These are phyloP conservation scores for Butorides virescens DNA, from an alignment of 2,113 vertebrate genomes.

Conservation along the genomic window DNA sequence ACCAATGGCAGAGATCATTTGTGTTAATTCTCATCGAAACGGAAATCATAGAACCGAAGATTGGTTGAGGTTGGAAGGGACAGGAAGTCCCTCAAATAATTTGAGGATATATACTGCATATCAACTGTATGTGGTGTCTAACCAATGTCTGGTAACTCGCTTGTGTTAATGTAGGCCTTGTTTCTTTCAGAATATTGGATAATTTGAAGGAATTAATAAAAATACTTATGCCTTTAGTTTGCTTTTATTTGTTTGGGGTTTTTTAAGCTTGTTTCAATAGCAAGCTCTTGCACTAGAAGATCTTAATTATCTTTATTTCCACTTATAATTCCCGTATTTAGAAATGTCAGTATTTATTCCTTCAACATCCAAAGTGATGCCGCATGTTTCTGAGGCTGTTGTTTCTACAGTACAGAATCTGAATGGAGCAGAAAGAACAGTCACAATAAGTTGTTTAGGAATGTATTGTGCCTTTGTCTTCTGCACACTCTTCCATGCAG, in stretches of 20 bases:
- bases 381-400: not conserved
- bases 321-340: not conserved
- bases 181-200: not conserved
- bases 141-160: not conserved
- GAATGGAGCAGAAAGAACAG: not conserved
- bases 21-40: not conserved
- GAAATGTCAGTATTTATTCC: not conserved
- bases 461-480: not conserved
- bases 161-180: not conserved
- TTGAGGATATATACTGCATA: not conserved
- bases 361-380: not conserved
- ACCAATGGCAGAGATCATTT: not conserved
- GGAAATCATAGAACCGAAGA: not conserved
- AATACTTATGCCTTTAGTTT: not conserved
- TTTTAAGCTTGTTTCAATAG: not conserved
- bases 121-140: not conserved
- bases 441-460: not conserved
- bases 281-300: not conserved
- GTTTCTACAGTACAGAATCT: not conserved
- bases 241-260: not conserved
- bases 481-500: not conserved
- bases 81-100: not conserved
- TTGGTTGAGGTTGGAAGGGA: not conserved
- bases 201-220: not conserved
- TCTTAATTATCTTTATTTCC: not conserved